Conservation (phyloP, 1,140 invertebrate species). For the Himalopsyche phryganea region DNA sequence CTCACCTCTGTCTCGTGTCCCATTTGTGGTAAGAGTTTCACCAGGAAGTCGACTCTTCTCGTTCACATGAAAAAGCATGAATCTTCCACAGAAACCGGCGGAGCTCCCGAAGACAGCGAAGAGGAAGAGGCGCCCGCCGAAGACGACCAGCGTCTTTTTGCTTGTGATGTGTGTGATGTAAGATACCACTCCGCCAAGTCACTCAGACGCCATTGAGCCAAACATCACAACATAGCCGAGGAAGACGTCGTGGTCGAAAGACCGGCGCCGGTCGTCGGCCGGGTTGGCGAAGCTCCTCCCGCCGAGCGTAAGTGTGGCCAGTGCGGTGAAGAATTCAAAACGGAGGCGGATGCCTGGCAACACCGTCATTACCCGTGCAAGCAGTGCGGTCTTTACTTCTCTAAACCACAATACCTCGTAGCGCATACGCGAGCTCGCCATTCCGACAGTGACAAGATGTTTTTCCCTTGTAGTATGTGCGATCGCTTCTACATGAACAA, state of each 20-base stretch:
- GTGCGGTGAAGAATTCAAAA: slow-evolving; percentile 47
- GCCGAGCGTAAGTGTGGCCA: slow-evolving; percentile 48
- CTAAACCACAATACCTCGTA: slow-evolving; percentile 51
- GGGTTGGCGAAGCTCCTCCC: slow-evolving; percentile 13
- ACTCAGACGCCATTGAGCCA: slow-evolving; percentile 20
- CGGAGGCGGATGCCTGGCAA: slow-evolving; percentile 45
- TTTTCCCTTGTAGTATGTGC: slow-evolving; percentile 52
- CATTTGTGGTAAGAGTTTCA: slow-evolving; percentile 55
- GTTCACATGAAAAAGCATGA: slow-evolving; percentile 55
- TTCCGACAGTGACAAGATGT: slow-evolving; percentile 47
- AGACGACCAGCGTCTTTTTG: background rate
- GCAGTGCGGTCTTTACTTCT: slow-evolving; percentile 56
- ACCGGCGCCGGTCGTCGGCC: slow-evolving; percentile 27
- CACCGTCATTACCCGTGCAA: slow-evolving; percentile 53
- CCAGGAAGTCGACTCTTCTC: slow-evolving; percentile 49
- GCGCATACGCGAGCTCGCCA: slow-evolving; percentile 56
- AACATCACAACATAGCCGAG: slow-evolving; percentile 19
- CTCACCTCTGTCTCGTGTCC: slow-evolving; percentile 48
- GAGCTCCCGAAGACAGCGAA: slow-evolving; percentile 22
- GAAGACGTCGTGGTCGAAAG: slow-evolving; percentile 13
- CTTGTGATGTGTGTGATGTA: slow-evolving; percentile 27
- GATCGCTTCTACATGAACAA: slow-evolving; percentile 52
- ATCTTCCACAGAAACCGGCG: slow-evolving; percentile 32
- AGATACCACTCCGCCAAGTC: slow-evolving; percentile 24
- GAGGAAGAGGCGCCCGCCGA: background rate